Percentiles rank a stretch among this genome's conserved stretches.
phyloP scores from a whole-genome alignment of 2,888 invertebrate species.

The Cenopis cana region DNA sequence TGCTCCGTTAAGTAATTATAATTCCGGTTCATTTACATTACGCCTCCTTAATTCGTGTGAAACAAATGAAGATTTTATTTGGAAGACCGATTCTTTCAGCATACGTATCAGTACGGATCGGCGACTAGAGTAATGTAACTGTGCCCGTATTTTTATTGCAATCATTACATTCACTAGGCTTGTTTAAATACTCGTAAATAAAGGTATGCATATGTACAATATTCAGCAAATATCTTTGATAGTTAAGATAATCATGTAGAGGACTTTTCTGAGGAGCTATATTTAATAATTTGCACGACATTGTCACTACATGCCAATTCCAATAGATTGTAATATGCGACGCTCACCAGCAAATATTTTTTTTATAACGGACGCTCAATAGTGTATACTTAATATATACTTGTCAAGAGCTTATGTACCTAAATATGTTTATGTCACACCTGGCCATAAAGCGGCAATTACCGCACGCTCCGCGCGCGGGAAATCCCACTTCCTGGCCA shows the following conservation, averaged over 20 bases:
- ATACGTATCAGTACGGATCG: too few species aligned
- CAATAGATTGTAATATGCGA: too few species aligned
- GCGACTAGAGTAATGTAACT: background rate
- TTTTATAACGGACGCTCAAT: too few species aligned
- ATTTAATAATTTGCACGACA: background rate
- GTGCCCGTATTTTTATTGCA: background rate
- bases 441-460: too few species aligned
- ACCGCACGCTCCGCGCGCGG: too few species aligned
- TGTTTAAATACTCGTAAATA: slow-evolving; percentile 17
- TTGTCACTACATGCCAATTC: too few species aligned
- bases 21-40: background rate
- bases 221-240: slow-evolving; percentile 8
- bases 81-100: too few species aligned
- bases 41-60: background rate
- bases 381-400: too few species aligned
- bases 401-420: too few species aligned
- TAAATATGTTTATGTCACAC: too few species aligned
- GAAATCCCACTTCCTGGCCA: too few species aligned
- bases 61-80: background rate
- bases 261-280: slow-evolving; percentile 15
- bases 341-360: too few species aligned
- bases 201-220: background rate
- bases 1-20: slow-evolving; percentile 19
- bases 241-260: slow-evolving; percentile 6
- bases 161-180: slow-evolving; percentile 19